phyloP scores from a whole-genome alignment of 2,888 invertebrate species.

The Brachypalpus laphriformis region DNA sequence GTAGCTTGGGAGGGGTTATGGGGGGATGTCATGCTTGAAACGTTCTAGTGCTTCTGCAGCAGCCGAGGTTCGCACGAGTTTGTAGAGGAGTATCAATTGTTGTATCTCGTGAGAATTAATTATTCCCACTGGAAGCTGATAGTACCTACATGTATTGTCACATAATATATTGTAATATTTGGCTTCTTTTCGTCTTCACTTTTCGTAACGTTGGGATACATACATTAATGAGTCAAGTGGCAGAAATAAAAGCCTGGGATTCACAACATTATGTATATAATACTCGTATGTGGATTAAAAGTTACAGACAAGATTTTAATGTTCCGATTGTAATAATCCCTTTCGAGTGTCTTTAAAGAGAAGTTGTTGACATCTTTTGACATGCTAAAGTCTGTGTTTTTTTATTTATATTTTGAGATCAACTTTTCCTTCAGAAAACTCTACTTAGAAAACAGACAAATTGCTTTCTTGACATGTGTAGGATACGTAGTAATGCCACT shows the following conservation, averaged over 20 bases:
- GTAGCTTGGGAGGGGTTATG: not conserved
- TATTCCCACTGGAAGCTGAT: conserved; percentile 69
- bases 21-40: conserved; percentile 58
- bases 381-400: not conserved
- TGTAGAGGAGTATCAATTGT: conserved; percentile 59
- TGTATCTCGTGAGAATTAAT: conserved; percentile 70
- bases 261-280: not conserved
- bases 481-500: no score
- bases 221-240: conserved; percentile 55
- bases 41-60: conserved; percentile 60
- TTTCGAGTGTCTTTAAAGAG: not conserved
- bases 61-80: conserved; percentile 55
- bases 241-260: not conserved
- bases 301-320: not conserved
- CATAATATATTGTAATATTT: conserved; percentile 32
- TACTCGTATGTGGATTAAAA: not conserved
- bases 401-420: not conserved
- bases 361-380: not conserved
- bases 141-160: conserved; percentile 22
- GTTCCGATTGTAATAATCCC: not conserved
- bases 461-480: no score
- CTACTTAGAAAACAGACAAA: no score
- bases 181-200: conserved; percentile 42
- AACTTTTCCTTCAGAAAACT: not conserved
- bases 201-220: conserved; percentile 24